phyloP scores from a whole-genome alignment of 2,797 vertebrate genomes.

The Varecia variegata region DNA sequence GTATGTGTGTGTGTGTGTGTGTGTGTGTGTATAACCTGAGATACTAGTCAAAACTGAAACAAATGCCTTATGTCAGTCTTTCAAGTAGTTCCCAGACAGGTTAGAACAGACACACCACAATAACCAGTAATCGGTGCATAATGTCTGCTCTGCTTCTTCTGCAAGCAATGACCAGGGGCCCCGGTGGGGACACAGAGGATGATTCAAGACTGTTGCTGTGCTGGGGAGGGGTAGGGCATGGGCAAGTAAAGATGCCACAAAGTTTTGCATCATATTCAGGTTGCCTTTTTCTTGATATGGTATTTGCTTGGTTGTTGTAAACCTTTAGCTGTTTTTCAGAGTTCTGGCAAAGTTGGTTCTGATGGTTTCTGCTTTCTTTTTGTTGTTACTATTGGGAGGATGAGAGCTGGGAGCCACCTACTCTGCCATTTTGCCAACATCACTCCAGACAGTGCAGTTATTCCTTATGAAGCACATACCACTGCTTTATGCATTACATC shows the following conservation, averaged over 20 bases:
- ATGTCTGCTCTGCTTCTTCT: background rate
- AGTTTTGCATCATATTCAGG: background rate
- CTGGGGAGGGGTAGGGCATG: background rate
- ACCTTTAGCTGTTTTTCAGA: background rate
- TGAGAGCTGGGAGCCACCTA: background rate
- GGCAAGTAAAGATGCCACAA: background rate
- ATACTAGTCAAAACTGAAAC: background rate
- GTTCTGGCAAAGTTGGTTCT: background rate
- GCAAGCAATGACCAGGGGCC: background rate
- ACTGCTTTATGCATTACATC: background rate
- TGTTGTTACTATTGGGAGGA: background rate
- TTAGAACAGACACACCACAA: background rate
- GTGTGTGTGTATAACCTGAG: background rate
- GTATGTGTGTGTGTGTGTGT: background rate
- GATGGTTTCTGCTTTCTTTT: background rate
- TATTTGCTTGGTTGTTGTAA: background rate
- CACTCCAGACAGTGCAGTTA: background rate
- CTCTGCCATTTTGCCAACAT: background rate
- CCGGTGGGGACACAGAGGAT: rapidly evolving
- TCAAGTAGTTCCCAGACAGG: background rate
- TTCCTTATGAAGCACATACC: background rate
- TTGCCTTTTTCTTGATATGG: background rate
- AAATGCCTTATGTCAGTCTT: background rate
- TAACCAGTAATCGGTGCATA: background rate
- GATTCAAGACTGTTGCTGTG: background rate